Base-by-base conservation (phyloP, 2,888 invertebrate genomes). In the Drosophila algonquin region DNA sequence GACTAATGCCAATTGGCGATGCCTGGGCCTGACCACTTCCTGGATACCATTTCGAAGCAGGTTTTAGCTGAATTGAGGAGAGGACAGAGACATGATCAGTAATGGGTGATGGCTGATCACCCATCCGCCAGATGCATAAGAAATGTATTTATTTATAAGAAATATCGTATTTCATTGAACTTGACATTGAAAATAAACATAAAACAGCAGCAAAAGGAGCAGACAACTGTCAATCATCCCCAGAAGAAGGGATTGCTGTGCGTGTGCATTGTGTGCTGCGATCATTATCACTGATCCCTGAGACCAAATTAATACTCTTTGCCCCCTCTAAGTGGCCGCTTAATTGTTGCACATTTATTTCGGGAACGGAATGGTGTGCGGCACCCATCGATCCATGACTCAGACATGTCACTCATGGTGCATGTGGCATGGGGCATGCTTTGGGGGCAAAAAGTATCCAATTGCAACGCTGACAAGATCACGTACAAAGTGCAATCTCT, bases 381-480 rank as follows among this genome's bases (percentile, higher is more conserved):
- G 71, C 81, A 77, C 63, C 79, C 73, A 62, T 54, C 69, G 57
- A 45, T 65, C 73, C 57, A 60, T 69, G 30, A 71, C 64, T 73
- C 69, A 72, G 71, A 63, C 72, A 72, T 71, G 72, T 59, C 72
- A 71, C 63, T 71, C 55, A 56, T 32, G 47, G 27, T 6, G 40
- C 18, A n/a, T 60, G 58, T 58, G 18, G 48, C 30, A 18, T 60
- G 55, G 52, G 54, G 57, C 46, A 62, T 52, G 55, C 27, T 44
- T 57, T 56, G 64, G 71, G 62, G 54, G 58, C 65, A 40, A 75
- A 40, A 68, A 67, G 88, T 84, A 88, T 87, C 88, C 74, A 84
- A 77, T 87, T 88, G 79, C 88, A 88, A 79, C 69, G 79, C 79
- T 80, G 81, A 86, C 86, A 85, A 85, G 73, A 85, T 87, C 86